Base-by-base conservation (phyloP, 2,797 vertebrate genomes). In the Spinus olivaceus region DNA sequence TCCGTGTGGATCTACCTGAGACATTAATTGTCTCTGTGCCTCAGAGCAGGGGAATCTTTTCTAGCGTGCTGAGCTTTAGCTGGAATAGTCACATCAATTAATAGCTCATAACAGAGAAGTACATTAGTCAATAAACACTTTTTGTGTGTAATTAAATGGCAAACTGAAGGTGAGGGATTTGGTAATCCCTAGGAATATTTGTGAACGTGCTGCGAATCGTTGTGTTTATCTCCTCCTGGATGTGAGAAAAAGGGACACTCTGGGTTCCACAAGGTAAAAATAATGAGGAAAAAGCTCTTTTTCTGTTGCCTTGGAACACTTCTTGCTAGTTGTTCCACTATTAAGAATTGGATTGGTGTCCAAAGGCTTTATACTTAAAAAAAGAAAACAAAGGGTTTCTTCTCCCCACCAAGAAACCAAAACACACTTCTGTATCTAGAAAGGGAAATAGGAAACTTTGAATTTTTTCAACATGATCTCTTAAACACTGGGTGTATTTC, bases 41-140 rank as follows among this genome's bases (percentile, higher is more conserved):
- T 81, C 60, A 30, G 21, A 63, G 56, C 41, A 67, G 46, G 39
- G 28, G 16, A 63, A 16, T 18, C 9, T 5, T 70, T 72, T 35
- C 2, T 1, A 42, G 77, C 4, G 17, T 54, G 70, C 71, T 46
- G 81, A 67, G 64, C 42, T 30, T 10, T 47, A 28, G 33, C 64
- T 86, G 80, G 66, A 70, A 46, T 2, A 92, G 33, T 63, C 76
- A 53, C 12, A 4, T 74, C 92, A 90, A 95, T 90, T 93, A 94
- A 91, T 91, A 88, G 60, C 88, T 91, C 64, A 27, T 92, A 89
- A 59, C 44, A 61, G 35, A 69, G 42, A n/a, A 86, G 24, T 65
- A 46, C 56, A 42, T 81, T 84, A 76, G 86, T 89, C 86, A 92
- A 90, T 90, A 94, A 93, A 84, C 57, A 56, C 50, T 37, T 82